Evolutionary conservation across 2,113 vertebrate species (phyloP).

Genomic region (Phrynocephalus versicolor): DNA sequence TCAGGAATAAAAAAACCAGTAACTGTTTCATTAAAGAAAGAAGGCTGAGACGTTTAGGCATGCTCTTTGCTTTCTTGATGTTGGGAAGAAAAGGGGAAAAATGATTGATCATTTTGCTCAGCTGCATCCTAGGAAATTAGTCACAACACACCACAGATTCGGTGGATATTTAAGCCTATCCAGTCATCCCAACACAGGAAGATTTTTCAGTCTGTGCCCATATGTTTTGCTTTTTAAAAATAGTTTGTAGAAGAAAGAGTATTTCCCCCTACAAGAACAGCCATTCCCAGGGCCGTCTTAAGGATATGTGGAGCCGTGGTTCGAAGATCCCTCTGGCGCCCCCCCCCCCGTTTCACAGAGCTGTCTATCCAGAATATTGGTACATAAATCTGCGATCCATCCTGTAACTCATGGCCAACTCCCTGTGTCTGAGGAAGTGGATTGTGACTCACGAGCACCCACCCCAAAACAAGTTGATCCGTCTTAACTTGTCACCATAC

Average conservation of each 20-base stretch:
- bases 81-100: constrained; percentile 48
- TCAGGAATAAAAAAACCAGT: constrained; percentile 87
- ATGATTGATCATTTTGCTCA: constrained; percentile 53
- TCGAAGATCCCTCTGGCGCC: no score
- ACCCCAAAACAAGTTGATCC: no score
- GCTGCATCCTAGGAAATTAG: constrained; percentile 48
- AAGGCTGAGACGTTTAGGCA: constrained; percentile 71
- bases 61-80: constrained; percentile 56
- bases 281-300: no score
- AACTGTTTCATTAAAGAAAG: constrained; percentile 82
- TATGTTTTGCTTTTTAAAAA: not conserved
- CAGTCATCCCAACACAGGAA: not conserved
- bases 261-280: not conserved
- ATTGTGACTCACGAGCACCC: no score
- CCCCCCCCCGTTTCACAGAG: no score
- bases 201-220: not conserved
- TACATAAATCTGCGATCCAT: no score
- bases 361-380: no score
- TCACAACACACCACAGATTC: constrained; percentile 7
- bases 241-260: not conserved
- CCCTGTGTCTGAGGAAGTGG: no score
- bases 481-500: no score
- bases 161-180: not conserved
- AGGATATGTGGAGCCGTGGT: no score
- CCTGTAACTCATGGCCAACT: no score